Evolutionary conservation across 2,797 vertebrate species (phyloP).

Genomic region (Graptemys geographica): DNA sequence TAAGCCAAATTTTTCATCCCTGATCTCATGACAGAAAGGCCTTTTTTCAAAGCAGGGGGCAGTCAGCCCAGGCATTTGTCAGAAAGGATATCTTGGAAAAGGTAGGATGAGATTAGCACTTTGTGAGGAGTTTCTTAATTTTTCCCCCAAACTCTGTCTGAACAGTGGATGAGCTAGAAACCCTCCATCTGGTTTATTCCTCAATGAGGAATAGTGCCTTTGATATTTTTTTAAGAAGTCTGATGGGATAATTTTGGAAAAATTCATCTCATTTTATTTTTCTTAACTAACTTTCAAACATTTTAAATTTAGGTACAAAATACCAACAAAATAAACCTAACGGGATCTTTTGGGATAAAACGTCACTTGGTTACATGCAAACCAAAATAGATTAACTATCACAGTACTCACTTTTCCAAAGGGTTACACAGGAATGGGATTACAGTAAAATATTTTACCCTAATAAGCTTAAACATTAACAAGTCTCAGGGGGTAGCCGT

Average conservation of each 20-base stretch:
- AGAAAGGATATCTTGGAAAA: not conserved
- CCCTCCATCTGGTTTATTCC: not conserved
- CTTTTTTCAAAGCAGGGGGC: not conserved
- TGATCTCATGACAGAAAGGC: not conserved
- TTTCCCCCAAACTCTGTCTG: not conserved
- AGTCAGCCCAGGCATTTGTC: not conserved
- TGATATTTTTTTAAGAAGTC: not conserved
- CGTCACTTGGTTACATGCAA: not conserved
- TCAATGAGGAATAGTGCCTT: not conserved
- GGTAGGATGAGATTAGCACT: not conserved
- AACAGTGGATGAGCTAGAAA: not conserved
- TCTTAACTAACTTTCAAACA: constrained; percentile 1
- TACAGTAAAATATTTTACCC: constrained; percentile 25
- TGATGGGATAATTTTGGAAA: not conserved
- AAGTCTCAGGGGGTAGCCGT: not conserved
- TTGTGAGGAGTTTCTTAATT: not conserved
- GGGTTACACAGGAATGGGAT: constrained; percentile 24
- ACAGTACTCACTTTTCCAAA: constrained; percentile 21
- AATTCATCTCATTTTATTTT: not conserved
- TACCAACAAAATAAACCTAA: not conserved
- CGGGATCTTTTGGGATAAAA: not conserved
- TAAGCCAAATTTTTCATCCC: not conserved
- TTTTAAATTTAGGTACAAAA: not conserved
- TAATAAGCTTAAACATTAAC: constrained; percentile 25
- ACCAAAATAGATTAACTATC: not conserved